A percentile compares a stretch with the other conserved stretches of the same genome.
Conservation (phyloP, 2,113 vertebrate species). For the Pheucticus melanocephalus region DNA sequence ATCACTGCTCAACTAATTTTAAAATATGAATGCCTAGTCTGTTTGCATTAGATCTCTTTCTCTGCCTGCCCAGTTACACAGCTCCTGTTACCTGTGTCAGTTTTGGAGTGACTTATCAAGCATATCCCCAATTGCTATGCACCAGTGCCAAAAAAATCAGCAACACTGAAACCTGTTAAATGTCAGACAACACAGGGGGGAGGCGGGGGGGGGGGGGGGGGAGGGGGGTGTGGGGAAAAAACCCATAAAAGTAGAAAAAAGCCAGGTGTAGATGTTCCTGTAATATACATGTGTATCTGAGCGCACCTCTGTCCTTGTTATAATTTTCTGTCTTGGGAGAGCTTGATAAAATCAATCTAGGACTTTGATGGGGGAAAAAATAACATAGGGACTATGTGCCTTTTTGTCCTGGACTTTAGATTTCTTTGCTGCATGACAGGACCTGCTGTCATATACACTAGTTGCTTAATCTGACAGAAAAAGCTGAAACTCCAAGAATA, state of each 20-base stretch:
- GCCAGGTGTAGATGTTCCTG: background rate
- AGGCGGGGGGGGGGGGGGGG: rapidly evolving
- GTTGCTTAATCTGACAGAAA: background rate
- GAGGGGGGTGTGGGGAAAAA: rapidly evolving
- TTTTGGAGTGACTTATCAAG: background rate
- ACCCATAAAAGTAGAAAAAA: background rate
- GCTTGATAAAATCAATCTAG: background rate
- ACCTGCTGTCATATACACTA: background rate
- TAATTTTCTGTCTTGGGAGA: background rate
- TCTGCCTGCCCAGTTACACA: background rate
- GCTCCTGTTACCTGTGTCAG: background rate
- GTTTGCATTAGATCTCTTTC: background rate
- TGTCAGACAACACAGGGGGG: rapidly evolving
- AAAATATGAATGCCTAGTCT: background rate
- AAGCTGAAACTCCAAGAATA: background rate
- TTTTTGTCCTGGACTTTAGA: background rate
- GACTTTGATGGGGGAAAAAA: background rate
- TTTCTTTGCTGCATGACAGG: background rate
- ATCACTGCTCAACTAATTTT: background rate
- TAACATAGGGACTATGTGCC: no score
- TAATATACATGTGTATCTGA: background rate
- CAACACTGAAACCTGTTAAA: background rate
- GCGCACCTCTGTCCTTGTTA: background rate
- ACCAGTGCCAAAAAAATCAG: background rate
- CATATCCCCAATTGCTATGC: background rate